Base-by-base conservation (phyloP, 2,797 vertebrate species). In the Nothura maculosa region DNA sequence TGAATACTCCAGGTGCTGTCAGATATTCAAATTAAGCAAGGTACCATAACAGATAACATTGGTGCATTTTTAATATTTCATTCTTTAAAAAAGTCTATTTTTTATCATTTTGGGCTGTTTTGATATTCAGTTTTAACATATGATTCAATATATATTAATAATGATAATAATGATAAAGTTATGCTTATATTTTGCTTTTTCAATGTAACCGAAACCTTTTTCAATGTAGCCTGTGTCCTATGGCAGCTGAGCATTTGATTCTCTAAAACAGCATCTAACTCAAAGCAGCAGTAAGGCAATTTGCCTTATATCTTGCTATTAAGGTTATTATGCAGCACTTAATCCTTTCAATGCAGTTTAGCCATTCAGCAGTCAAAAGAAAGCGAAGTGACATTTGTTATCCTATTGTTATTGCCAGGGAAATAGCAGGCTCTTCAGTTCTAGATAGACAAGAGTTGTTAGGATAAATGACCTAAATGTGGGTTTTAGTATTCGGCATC, bases 401-500 rank as follows among this genome's bases (percentile, higher is more conserved):
- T 24, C 28, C 48, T 81, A 42, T 62, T 64, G 32, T 32, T 64
- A 8, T 80, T 90, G 47, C 80, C 73, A n/a, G 28, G 58, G 70
- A 78, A 83, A 58, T 27, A 93, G 22, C 38, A 61, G 76, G 82
- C 16, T 42, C 36, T 54, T 88, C 38, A 66, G 10, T 21, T 64
- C 30, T 73, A 5, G 3, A 54, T 24, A 60, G 45, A 66, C 52
- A n/a, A 81, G 70, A 57, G 77, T 54, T 58, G 21, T 25, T 52
- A 38, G 42, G 62, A 78, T 50, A 79, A 89, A 77, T 72, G n/a
- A 89, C 57, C 36, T 77, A 28, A 28, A 27, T 20, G 28, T 91
- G 74, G 82, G 32, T 70, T 93, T 95, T 73, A 48, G 47, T 67
- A 73, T 81, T 72, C 69, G 80, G 22, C 62, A 15, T 12, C 62